Conservation (phyloP, 2,888 invertebrate genomes). For the Mesochorus sp. region DNA sequence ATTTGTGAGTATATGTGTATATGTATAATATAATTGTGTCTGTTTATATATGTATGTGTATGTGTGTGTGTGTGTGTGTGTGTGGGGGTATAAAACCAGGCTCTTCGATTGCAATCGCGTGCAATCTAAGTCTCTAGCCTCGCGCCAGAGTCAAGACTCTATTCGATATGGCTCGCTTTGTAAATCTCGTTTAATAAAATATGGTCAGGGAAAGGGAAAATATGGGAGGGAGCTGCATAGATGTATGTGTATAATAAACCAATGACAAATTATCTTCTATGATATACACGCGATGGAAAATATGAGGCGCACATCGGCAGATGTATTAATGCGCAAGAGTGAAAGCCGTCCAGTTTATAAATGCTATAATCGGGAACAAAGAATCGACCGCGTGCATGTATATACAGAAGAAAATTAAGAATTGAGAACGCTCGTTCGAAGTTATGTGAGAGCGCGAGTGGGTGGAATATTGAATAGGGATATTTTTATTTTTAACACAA, state of each 20-base stretch:
- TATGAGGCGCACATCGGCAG: slow-evolving; percentile 2
- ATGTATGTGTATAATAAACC: slow-evolving; percentile 2
- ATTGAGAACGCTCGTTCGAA: too few species aligned
- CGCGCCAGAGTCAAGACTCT: slow-evolving; percentile 34
- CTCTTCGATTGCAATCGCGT: slow-evolving; percentile 40
- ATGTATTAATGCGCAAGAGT: slow-evolving; percentile 11
- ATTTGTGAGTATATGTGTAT: too few species aligned
- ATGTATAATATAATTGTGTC: too few species aligned
- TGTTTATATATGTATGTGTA: too few species aligned
- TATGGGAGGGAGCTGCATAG: background rate
- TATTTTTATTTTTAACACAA: too few species aligned
- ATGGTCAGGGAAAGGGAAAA: background rate
- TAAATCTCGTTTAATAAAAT: slow-evolving; percentile 34
- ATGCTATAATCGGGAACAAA: slow-evolving; percentile 6
- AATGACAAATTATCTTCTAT: slow-evolving; percentile 54
- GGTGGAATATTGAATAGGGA: too few species aligned
- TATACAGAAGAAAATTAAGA: too few species aligned
- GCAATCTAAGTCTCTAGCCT: slow-evolving; percentile 1
- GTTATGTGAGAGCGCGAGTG: too few species aligned
- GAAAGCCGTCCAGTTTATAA: slow-evolving; percentile 19
- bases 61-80: too few species aligned
- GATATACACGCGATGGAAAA: slow-evolving; percentile 36
- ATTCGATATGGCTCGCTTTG: slow-evolving; percentile 30
- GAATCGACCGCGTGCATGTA: slow-evolving; percentile 6
- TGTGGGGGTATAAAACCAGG: too few species aligned